phyloP scores from a whole-genome alignment of 2,113 vertebrate genomes.

The Pterocles gutturalis region DNA sequence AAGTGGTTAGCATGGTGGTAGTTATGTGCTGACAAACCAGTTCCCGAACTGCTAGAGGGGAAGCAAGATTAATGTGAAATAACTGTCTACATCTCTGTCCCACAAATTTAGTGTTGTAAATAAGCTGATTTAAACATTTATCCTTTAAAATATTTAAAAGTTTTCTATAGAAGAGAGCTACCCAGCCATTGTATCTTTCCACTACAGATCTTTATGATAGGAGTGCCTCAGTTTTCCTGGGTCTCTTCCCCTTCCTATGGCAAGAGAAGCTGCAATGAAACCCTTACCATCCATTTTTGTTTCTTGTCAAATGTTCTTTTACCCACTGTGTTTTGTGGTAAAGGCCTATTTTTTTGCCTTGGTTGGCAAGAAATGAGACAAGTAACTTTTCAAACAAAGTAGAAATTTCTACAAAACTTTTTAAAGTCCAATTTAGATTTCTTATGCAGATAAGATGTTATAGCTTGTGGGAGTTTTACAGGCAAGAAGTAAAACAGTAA shows the following conservation, averaged over 20 bases:
- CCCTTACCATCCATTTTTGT: background rate
- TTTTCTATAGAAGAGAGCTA: background rate
- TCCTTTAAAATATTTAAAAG: background rate
- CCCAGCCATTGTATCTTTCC: background rate
- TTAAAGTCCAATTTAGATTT: background rate
- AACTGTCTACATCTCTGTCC: background rate
- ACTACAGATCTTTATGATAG: background rate
- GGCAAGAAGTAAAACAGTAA: conserved; percentile 22
- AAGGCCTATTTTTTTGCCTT: background rate
- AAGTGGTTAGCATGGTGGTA: background rate
- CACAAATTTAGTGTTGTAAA: background rate
- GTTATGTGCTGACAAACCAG: background rate
- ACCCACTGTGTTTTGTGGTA: background rate
- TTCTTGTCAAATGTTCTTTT: background rate
- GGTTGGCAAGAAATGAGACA: background rate
- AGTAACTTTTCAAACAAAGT: background rate
- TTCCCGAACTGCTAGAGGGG: background rate
- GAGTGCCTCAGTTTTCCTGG: background rate
- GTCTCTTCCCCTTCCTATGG: background rate
- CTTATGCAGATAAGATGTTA: background rate
- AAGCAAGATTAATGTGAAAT: background rate
- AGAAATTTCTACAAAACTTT: background rate
- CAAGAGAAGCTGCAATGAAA: background rate
- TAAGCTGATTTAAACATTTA: background rate
- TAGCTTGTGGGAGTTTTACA: conserved; percentile 1